A percentile compares a stretch with the other conserved stretches of the same genome.
phyloP scores from a whole-genome alignment of 2,888 invertebrate genomes.

The Tenthredo livida region DNA sequence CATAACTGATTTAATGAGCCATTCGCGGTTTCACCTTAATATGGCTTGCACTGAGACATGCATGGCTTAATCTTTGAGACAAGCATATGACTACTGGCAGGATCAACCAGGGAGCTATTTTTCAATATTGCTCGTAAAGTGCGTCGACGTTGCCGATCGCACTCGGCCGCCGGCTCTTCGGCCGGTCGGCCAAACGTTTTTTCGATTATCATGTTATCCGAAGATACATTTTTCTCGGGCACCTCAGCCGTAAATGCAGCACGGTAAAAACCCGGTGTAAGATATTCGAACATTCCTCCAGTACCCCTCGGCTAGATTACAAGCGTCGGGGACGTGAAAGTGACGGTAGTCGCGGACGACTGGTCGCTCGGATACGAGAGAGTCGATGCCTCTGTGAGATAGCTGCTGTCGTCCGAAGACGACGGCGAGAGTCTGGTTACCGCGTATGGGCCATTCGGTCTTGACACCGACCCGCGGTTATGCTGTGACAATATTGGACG shows the following conservation, averaged over 20 bases:
- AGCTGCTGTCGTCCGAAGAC: too few relatives aligned
- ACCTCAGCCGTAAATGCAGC: constrained; percentile 78
- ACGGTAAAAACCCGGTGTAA: constrained; percentile 65
- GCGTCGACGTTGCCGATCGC: constrained; percentile 60
- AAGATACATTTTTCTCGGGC: too few relatives aligned
- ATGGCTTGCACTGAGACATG: constrained; percentile 83
- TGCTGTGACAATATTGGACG: too few relatives aligned
- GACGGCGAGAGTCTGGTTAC: not conserved
- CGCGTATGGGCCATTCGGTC: constrained; percentile 30
- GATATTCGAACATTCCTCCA: not conserved
- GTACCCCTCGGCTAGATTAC: too few relatives aligned
- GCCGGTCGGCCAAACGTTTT: constrained; percentile 8
- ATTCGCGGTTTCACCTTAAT: constrained; percentile 80
- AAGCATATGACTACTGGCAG: constrained; percentile 84
- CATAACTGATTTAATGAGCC: too few relatives aligned
- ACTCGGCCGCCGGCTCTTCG: constrained; percentile 63
- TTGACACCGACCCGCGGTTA: too few relatives aligned
- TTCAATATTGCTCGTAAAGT: constrained; percentile 61
- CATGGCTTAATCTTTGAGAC: constrained; percentile 86
- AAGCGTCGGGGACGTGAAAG: too few relatives aligned
- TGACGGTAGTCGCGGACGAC: too few relatives aligned
- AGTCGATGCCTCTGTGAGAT: too few relatives aligned
- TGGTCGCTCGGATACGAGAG: too few relatives aligned
- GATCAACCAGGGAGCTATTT: constrained; percentile 78
- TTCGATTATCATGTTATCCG: too few relatives aligned